Conservation (phyloP, 2,888 invertebrate species). For the Rhimphoctona megacephalus region DNA sequence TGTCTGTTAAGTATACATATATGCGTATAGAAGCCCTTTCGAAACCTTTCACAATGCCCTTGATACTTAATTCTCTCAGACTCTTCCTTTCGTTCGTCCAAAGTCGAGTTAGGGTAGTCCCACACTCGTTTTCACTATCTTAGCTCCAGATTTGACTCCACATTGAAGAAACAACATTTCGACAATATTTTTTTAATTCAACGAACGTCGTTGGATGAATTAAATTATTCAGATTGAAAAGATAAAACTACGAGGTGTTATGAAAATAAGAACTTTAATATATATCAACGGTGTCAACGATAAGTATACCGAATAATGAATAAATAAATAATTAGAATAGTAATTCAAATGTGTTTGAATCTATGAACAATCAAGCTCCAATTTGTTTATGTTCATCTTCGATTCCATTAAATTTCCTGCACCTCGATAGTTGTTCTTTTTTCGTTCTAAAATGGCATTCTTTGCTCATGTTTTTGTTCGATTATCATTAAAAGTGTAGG, state of each 20-base stretch:
- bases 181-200: background rate
- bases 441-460: background rate
- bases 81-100: conserved; percentile 26
- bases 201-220: background rate
- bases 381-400: background rate
- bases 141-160: background rate
- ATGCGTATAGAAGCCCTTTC: background rate
- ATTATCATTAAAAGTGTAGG: background rate
- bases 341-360: background rate
- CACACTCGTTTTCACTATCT: background rate
- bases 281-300: too few relatives aligned
- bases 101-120: conserved; percentile 4
- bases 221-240: background rate
- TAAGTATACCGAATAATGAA: background rate
- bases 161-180: background rate
- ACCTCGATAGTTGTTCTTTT: background rate
- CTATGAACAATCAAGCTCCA: background rate
- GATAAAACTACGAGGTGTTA: background rate
- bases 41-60: conserved; percentile 30
- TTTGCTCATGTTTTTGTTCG: background rate
- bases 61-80: conserved; percentile 7
- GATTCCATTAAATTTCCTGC: background rate
- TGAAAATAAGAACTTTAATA: background rate
- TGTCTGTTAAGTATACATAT: background rate
- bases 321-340: background rate